These are phyloP conservation scores for Myxocyprinus asiaticus DNA, from an alignment of 2,113 vertebrate genomes.

Conservation along the genomic window DNA sequence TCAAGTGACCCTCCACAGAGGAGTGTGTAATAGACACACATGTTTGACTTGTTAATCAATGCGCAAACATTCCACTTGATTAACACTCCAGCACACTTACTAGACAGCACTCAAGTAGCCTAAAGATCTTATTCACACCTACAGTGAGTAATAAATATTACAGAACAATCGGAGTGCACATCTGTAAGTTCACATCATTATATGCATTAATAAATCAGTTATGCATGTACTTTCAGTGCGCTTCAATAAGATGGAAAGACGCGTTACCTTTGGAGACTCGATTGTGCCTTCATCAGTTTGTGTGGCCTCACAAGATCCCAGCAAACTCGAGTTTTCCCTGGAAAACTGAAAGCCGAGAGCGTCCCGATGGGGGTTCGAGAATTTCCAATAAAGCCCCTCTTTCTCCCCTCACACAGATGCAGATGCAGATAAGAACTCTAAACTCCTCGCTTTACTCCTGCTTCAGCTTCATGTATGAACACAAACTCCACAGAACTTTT, in stretches of 20 bases:
- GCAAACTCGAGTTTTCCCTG: slow-evolving; percentile 59
- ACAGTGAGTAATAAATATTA: background rate
- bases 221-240: no score
- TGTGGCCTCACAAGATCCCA: slow-evolving; percentile 61
- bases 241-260: slow-evolving; percentile 50
- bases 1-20: slow-evolving; percentile 44
- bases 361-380: slow-evolving; percentile 65
- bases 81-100: slow-evolving; percentile 45
- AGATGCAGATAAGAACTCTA: slow-evolving; percentile 59
- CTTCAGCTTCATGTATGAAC: no score
- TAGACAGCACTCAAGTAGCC: background rate
- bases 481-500: slow-evolving; percentile 51
- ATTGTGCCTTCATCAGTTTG: slow-evolving; percentile 68
- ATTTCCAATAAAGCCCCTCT: slow-evolving; percentile 72
- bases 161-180: no score
- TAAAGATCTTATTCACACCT: background rate
- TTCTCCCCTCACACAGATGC: slow-evolving; percentile 48
- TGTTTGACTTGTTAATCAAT: slow-evolving; percentile 62
- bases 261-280: slow-evolving; percentile 62
- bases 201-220: background rate
- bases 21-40: slow-evolving; percentile 45
- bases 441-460: slow-evolving; percentile 20
- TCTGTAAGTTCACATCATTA: background rate
- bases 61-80: slow-evolving; percentile 57
- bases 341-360: slow-evolving; percentile 58